Base-by-base conservation (phyloP, 2,113 vertebrate genomes). In the Genyomyrus donnyi region DNA sequence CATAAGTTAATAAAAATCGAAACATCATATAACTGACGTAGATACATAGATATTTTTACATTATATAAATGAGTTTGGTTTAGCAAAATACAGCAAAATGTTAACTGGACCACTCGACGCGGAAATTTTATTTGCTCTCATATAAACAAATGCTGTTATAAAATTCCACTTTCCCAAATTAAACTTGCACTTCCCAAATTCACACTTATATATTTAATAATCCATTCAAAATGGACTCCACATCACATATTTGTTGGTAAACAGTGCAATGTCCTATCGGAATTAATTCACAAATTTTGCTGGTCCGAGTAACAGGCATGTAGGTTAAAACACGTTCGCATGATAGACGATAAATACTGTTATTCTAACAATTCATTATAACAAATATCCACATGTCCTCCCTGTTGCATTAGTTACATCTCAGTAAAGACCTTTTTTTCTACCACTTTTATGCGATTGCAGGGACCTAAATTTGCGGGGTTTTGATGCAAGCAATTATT, bases 151-250 rank as follows among this genome's bases (percentile, higher is more conserved):
- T 27, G 62, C n/a, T 70, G 62, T 31, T 31, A 70, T 70, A 70
- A 70, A 70, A 70, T 70, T 70, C 62, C 62, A 31, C 10, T 31
- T 70, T 13, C 62, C 58, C 62, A 70, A 27, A 70, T 70, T 70
- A 70, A 70, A 31, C 62, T 70, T 31, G 10, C n/a, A 31, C 62
- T 70, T 70, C 3, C 27, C 62, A 70, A 31, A 70, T 31, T 70
- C 74, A 80, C 15, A 80, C 74, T 19, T 17, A 42, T 17, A 31
- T 6, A 21, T 13, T 46, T 11, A 58, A 27, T 45, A 46, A 39
- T 88, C 21, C 56, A 56, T 89, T 58, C 56, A 89, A 89, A 89
- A 89, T 89, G 89, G 89, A 89, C 80, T 85, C 89, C 80, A 85
- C 52, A 45, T 80, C 21, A 58, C 13, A n/a, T 53, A 83, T 48